Percentiles rank a stretch among this genome's conserved stretches.
phyloP scores from a whole-genome alignment of 2,113 vertebrate species.

The Melanostigma gelatinosum region DNA sequence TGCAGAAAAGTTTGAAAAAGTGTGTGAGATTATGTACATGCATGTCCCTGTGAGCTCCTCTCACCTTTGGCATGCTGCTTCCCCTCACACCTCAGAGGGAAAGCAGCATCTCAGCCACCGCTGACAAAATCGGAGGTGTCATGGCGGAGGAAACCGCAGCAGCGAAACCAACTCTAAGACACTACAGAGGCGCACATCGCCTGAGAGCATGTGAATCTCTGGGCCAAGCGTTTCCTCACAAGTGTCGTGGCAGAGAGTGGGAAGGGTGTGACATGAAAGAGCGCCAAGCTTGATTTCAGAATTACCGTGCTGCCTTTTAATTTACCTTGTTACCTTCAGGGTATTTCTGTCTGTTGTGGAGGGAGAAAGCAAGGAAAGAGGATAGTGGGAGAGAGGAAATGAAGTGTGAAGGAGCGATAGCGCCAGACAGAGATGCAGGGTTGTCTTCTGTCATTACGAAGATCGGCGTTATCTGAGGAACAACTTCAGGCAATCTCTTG shows the following conservation, averaged over 20 bases:
- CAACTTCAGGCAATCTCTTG: constrained; percentile 60
- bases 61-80: constrained; percentile 75
- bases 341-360: constrained; percentile 53
- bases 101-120: constrained; percentile 64
- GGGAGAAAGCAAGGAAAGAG: constrained; percentile 43
- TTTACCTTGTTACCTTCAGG: constrained; percentile 70
- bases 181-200: constrained; percentile 48
- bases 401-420: constrained; percentile 65
- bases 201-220: constrained; percentile 57
- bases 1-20: constrained; percentile 60
- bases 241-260: constrained; percentile 47
- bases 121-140: constrained; percentile 81
- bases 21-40: constrained; percentile 68
- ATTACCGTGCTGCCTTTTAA: constrained; percentile 71
- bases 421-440: constrained; percentile 60
- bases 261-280: constrained; percentile 68
- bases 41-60: constrained; percentile 71
- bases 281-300: constrained; percentile 70
- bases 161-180: constrained; percentile 58
- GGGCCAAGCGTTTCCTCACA: constrained; percentile 57
- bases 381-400: constrained; percentile 54
- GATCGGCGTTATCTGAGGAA: constrained; percentile 62
- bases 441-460: constrained; percentile 62
- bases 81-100: constrained; percentile 76
- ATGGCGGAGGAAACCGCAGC: constrained; percentile 63